Evolutionary conservation across 2,113 vertebrate species (phyloP).

Genomic region (Planiliza haematocheilus): DNA sequence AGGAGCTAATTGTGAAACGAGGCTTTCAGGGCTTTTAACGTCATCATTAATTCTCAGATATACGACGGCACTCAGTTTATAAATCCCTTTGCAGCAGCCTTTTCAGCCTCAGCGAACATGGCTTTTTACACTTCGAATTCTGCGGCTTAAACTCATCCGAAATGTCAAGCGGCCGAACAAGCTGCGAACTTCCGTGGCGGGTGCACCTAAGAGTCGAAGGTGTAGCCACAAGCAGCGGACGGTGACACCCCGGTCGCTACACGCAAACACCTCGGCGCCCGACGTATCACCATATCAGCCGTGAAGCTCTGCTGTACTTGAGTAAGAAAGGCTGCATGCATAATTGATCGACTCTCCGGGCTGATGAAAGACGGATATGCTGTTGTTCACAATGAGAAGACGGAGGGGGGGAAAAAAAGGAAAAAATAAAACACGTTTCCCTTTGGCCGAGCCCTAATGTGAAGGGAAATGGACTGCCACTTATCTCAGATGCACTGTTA

Average conservation of each 20-base stretch:
- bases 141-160: background rate
- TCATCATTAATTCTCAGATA: conserved; percentile 3
- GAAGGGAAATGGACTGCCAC: conserved; percentile 78
- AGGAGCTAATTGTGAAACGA: background rate
- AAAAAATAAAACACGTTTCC: conserved; percentile 54
- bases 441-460: conserved; percentile 64
- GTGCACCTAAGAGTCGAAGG: background rate
- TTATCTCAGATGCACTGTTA: conserved; percentile 68
- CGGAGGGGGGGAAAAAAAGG: no score
- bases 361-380: conserved; percentile 68
- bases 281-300: conserved; percentile 12
- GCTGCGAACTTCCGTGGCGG: background rate
- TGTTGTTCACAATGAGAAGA: conserved; percentile 63
- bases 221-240: background rate
- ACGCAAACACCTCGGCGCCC: conserved; percentile 42
- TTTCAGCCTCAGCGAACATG: background rate
- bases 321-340: conserved; percentile 69
- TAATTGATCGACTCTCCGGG: conserved; percentile 70
- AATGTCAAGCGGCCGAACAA: background rate
- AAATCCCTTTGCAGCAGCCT: background rate
- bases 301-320: conserved; percentile 56
- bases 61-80: background rate
- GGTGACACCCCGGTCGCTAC: conserved; percentile 13
- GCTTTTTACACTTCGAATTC: background rate
- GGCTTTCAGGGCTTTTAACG: conserved; percentile 1